Percentiles rank a stretch among this genome's conserved stretches.
Evolutionary conservation across 2,888 invertebrate genomes (phyloP).

Genomic region (Eupithecia subfuscata): DNA sequence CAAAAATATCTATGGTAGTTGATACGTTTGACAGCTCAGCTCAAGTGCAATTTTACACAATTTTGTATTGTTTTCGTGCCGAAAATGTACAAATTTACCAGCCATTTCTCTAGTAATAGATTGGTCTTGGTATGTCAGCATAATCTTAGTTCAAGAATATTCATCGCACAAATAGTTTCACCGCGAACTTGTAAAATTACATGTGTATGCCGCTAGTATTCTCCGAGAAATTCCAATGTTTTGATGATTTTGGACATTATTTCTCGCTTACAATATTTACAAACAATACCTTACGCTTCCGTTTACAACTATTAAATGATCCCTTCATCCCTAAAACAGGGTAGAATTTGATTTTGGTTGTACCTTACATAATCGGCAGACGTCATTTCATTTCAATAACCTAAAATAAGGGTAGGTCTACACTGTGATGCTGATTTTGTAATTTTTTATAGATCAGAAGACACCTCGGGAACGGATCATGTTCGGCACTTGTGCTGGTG

Average conservation of each 20-base stretch:
- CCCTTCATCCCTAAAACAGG: constrained; percentile 46
- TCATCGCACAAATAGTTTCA: neutral
- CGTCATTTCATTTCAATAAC: constrained; percentile 79
- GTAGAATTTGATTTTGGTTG: constrained; percentile 62
- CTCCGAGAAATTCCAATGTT: constrained; percentile 44
- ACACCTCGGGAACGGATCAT: constrained; percentile 70
- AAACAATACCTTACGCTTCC: constrained; percentile 6
- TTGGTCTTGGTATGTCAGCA: constrained; percentile 72
- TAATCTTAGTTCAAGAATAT: constrained; percentile 11
- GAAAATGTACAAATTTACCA: constrained; percentile 81
- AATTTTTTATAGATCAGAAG: constrained; percentile 63
- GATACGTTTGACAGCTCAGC: constrained; percentile 48
- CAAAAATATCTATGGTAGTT: neutral
- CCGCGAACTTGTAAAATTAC: neutral
- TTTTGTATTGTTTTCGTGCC: constrained; percentile 58
- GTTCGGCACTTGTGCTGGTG: constrained; percentile 71
- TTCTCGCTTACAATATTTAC: constrained; percentile 11
- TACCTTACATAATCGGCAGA: constrained; percentile 76
- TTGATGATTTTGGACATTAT: constrained; percentile 42
- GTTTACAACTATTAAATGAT: neutral
- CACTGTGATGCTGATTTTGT: constrained; percentile 20
- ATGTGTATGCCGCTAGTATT: neutral
- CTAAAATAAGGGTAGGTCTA: constrained; percentile 60
- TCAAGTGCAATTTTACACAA: constrained; percentile 57
- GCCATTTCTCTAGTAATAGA: constrained; percentile 71